A percentile compares a stretch with the other conserved stretches of the same genome.
phyloP scores from a whole-genome alignment of 1,140 invertebrate species.

The Patella vulgata region DNA sequence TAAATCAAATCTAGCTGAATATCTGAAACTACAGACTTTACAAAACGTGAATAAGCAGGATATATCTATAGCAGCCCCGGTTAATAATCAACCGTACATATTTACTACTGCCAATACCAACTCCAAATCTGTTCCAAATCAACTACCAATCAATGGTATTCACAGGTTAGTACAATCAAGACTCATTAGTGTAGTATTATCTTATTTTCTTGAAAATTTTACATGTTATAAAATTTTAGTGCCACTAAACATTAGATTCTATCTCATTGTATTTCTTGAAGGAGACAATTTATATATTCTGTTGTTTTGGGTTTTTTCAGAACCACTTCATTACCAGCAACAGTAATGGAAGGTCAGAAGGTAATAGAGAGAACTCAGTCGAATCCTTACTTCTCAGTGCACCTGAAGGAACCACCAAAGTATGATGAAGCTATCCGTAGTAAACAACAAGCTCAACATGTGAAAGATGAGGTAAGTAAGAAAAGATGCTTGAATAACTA shows the following conservation, averaged over 20 bases:
- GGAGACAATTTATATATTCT: no score
- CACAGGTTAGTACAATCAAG: no score
- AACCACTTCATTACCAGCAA: slow-evolving; percentile 47
- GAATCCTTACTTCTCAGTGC: slow-evolving; percentile 53
- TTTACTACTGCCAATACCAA: slow-evolving; percentile 32
- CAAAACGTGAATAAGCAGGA: slow-evolving; percentile 9
- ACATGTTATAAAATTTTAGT: no score
- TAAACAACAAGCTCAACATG: slow-evolving; percentile 43
- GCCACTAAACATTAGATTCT: no score
- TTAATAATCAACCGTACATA: slow-evolving; percentile 36
- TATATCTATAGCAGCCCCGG: background rate
- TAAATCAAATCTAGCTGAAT: slow-evolving; percentile 31
- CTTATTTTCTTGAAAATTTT: no score
- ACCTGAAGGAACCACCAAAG: slow-evolving; percentile 61
- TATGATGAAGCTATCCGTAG: slow-evolving; percentile 64
- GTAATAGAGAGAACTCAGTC: slow-evolving; percentile 33
- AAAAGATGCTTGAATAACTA: no score
- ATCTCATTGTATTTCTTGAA: no score
- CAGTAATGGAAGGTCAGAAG: slow-evolving; percentile 39
- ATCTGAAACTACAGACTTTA: slow-evolving; percentile 41
- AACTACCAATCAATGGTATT: slow-evolving; percentile 35
- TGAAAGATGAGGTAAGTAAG: slow-evolving; percentile 16
- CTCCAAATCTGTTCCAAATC: slow-evolving; percentile 28
- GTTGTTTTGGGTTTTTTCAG: no score
- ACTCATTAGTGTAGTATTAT: no score